A percentile compares a stretch with the other conserved stretches of the same genome.
Evolutionary conservation across 2,888 invertebrate species (phyloP).

Genomic region (Rhodophaea formosa): DNA sequence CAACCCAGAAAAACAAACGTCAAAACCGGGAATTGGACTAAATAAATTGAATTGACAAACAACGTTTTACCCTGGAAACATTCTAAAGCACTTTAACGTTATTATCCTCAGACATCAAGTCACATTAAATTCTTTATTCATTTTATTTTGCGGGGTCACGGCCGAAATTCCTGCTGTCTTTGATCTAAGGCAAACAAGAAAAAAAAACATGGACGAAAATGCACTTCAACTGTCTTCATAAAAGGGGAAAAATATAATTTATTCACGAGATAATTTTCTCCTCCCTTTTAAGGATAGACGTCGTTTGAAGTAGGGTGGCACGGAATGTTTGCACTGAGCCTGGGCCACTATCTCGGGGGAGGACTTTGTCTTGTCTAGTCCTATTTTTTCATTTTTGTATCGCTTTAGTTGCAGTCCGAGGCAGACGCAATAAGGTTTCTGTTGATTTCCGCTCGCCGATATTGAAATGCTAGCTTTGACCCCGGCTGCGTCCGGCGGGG

Average conservation of each 20-base stretch:
- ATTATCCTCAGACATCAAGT: constrained; percentile 75
- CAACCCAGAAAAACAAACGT: constrained; percentile 27
- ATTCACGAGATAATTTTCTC: constrained; percentile 81
- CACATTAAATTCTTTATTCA: constrained; percentile 76
- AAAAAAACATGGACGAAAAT: constrained; percentile 74
- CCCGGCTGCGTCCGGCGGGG: not conserved
- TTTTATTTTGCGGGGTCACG: constrained; percentile 65
- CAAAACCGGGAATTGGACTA: constrained; percentile 47
- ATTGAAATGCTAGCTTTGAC: constrained; percentile 1
- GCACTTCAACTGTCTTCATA: constrained; percentile 79
- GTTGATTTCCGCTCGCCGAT: constrained; percentile 1
- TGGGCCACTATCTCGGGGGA: constrained; percentile 38
- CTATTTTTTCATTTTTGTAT: constrained; percentile 23
- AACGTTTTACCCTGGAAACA: constrained; percentile 55
- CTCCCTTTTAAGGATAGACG: constrained; percentile 68
- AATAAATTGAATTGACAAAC: constrained; percentile 69
- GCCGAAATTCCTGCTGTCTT: constrained; percentile 71
- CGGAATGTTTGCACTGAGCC: constrained; percentile 65
- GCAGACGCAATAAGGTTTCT: constrained; percentile 6
- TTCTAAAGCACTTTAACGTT: constrained; percentile 69
- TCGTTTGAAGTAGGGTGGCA: constrained; percentile 66
- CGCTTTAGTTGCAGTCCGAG: constrained; percentile 17
- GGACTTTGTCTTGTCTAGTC: constrained; percentile 44
- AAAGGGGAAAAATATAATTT: constrained; percentile 79
- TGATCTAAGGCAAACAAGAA: constrained; percentile 68